Conservation (phyloP, 2,888 invertebrate genomes). For the Drosophila demipolita region DNA sequence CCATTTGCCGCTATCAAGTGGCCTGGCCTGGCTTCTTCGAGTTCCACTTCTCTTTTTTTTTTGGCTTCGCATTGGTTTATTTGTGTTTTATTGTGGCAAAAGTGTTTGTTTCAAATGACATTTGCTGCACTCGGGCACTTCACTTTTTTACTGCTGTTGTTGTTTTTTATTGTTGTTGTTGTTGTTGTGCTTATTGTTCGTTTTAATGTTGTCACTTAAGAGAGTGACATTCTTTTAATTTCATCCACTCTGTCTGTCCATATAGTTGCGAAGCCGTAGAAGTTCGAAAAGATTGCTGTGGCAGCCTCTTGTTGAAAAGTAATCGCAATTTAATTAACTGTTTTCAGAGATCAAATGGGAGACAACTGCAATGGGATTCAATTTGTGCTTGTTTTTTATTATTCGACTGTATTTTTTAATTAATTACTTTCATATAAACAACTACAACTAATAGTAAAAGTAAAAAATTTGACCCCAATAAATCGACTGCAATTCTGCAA, state of each 20-base stretch:
- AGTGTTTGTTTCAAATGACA: slow-evolving; percentile 70
- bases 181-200: slow-evolving; percentile 37
- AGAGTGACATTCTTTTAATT: slow-evolving; percentile 38
- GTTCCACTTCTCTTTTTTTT: neutral
- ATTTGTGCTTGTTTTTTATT: neutral
- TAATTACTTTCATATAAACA: neutral
- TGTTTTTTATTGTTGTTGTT: slow-evolving; percentile 38
- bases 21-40: slow-evolving; percentile 9
- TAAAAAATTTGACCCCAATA: neutral
- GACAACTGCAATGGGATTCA: neutral
- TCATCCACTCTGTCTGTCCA: slow-evolving; percentile 5
- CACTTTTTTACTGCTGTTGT: slow-evolving; percentile 30
- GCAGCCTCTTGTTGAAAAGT: slow-evolving; percentile 16
- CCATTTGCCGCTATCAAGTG: slow-evolving; percentile 58
- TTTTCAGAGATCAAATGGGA: neutral
- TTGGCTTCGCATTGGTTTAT: slow-evolving; percentile 46
- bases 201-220: slow-evolving; percentile 19
- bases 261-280: slow-evolving; percentile 59
- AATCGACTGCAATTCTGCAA: neutral
- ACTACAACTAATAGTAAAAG: neutral
- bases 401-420: neutral
- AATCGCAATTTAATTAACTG: slow-evolving; percentile 33
- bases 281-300: slow-evolving; percentile 26
- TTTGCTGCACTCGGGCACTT: slow-evolving; percentile 46
- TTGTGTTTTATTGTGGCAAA: slow-evolving; percentile 69